These are phyloP conservation scores for Raja brachyura DNA, from an alignment of 2,113 vertebrate species.

Conservation along the genomic window DNA sequence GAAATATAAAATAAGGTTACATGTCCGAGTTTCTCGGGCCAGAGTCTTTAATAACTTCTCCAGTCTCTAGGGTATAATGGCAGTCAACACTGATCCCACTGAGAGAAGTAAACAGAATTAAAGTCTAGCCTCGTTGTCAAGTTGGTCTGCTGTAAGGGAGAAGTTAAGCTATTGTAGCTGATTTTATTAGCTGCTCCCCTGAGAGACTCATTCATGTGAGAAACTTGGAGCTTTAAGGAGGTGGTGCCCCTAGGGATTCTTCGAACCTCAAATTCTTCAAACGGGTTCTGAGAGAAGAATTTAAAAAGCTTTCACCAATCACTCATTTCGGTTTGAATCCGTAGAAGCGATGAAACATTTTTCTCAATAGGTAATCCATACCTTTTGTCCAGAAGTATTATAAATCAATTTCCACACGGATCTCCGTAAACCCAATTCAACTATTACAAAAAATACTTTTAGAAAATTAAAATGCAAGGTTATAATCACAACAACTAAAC, in stretches of 20 bases:
- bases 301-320: background rate
- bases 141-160: conserved; percentile 3
- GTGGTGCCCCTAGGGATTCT: conserved; percentile 8
- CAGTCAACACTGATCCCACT: conserved; percentile 6
- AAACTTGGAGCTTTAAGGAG: background rate
- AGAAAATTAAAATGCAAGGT: background rate
- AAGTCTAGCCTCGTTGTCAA: conserved; percentile 23
- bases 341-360: background rate
- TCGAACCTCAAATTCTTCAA: background rate
- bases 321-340: background rate
- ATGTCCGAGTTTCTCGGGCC: too few relatives aligned
- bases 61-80: conserved; percentile 6
- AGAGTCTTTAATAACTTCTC: background rate
- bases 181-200: conserved; percentile 24
- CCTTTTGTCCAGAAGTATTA: too few relatives aligned
- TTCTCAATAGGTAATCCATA: background rate
- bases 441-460: background rate
- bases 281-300: background rate
- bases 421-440: background rate
- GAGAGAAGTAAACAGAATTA: conserved; percentile 24
- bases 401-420: background rate
- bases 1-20: too few relatives aligned
- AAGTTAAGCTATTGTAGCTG: conserved; percentile 29
- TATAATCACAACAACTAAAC: background rate
- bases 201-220: conserved; percentile 17